Evolutionary conservation across 1,140 invertebrate genomes (phyloP), one percentile per base, ranked within the genome.

Genomic region (Papilio dardanus): DNA sequence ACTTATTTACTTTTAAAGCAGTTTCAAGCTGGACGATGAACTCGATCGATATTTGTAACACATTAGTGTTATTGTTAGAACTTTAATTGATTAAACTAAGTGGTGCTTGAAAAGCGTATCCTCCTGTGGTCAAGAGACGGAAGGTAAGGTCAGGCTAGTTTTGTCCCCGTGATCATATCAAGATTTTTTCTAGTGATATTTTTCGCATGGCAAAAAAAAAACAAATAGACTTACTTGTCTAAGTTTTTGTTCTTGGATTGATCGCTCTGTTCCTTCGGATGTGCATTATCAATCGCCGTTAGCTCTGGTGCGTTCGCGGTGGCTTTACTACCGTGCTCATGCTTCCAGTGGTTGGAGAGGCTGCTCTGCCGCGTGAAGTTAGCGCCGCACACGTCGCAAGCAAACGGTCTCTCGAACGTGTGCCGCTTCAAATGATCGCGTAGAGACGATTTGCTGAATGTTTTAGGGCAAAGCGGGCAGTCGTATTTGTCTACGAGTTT

Each of bases 371-470:
- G 93, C 0, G 95, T 95, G 85, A 98, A 98, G 42, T 95, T 94
- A 0, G 93, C 85, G 0, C 83, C 83, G 83, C 96, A 97, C 0
- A 92, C 89, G 0, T 83, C 75, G 77, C 96, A 97, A 21, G 94
- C 84, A 78, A 95, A 97, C 0, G 97, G 97, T 78, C 96, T 96
- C 84, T 98, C 98, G 21, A 96, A 95, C 0, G 96, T 97, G 83
- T 97, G 97, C 33, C 94, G 94, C 28, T 96, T 93, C 50, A 97
- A 91, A 85, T 98, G 97, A 33, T 95, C 94, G 1, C 95, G 92
- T 14, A 97, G 89, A 0, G 96, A 95, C 1, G 94, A 88, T 83
- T 97, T 97, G 14, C 92, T 94, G 78, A 97, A 96, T 19, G 94
- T 94, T 76, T 96, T 96, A 0, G 96, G 92, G 77, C 97, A 97